Evolutionary conservation across 2,797 vertebrate species (phyloP).

Genomic region (Arnoldichthys spilopterus): DNA sequence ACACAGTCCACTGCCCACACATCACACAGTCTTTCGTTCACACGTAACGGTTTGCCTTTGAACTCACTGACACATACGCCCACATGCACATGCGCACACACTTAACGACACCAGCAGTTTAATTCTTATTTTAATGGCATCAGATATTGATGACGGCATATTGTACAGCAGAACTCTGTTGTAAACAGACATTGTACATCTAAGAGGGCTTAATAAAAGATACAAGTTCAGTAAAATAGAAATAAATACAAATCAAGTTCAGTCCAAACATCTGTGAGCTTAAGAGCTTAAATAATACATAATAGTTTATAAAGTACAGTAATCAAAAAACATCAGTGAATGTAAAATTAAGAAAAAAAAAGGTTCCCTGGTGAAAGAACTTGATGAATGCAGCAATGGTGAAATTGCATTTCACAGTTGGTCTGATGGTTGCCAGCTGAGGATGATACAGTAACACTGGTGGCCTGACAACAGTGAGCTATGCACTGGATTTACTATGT

Average conservation of each 20-base stretch:
- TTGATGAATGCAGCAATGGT: neutral
- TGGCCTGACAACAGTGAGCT: neutral
- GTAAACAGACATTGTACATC: constrained; percentile 50
- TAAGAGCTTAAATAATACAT: constrained; percentile 75
- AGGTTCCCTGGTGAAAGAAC: constrained; percentile 9
- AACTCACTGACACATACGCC: neutral
- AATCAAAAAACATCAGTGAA: constrained; percentile 67
- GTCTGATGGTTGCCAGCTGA: constrained; percentile 30
- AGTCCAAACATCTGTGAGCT: constrained; percentile 72
- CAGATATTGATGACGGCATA: constrained; percentile 58
- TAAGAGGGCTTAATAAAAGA: constrained; percentile 51
- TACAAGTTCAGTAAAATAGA: constrained; percentile 67
- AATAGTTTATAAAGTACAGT: constrained; percentile 70
- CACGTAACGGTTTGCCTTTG: neutral
- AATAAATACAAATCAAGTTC: constrained; percentile 84
- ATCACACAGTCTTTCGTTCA: neutral
- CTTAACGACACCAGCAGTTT: neutral
- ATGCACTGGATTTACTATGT: neutral
- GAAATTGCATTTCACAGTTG: constrained; percentile 57
- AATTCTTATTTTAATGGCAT: constrained; percentile 60
- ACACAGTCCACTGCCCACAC: neutral
- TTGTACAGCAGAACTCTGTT: constrained; percentile 59
- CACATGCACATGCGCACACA: neutral
- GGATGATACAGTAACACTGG: constrained; percentile 6
- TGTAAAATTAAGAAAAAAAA: constrained; percentile 35